Base-by-base conservation (phyloP, 2,888 invertebrate genomes). In the Pycnomerus fuliginosus region DNA sequence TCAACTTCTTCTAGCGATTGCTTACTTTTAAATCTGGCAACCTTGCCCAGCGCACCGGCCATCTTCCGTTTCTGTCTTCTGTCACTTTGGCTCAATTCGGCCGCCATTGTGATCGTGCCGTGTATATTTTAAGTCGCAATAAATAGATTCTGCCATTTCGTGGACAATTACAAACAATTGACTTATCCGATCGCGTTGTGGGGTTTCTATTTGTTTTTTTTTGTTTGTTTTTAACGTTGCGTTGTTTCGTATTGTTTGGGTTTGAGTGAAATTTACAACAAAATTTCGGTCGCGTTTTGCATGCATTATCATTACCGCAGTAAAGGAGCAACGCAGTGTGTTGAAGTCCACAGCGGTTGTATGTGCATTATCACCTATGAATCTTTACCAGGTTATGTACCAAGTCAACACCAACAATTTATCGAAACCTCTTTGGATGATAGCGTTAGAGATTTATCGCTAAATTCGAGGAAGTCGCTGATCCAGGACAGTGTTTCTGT, bases 321-420 rank as follows among this genome's bases (percentile, higher is more conserved):
- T 51, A 30, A 47, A 42, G 52, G 51, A 52, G 43, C 27, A 46
- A 40, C 45, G 24, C 33, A 37, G 42, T 16, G 14, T 35, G 20
- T 24, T 37, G 36, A 42, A 32, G 41, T 50, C 29, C 27, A 49
- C 31, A 32, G 22, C 38, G 53, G 46, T 53, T 63, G 62, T 50
- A 64, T 64, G 61, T 59, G 55, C 56, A 56, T 56, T 49, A 50
- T 20, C n/a, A 31, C 61, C 44, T 58, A 60, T 61, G 60, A 56
- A 46, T 51, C 56, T 3, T 55, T 52, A 56, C 43, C 62, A 62
- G 62, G 62, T 64, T 58, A 63, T 64, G 64, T 60, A 40, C 54
- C 57, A 53, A 49, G 51, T 37, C n/a, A n/a, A n/a, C n/a, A n/a
- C n/a, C n/a, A 24, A 16, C 22, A 49, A 25, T 31, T 48, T 38